Evolutionary conservation across 2,888 invertebrate species (phyloP).

Genomic region (Epinotia nisella): DNA sequence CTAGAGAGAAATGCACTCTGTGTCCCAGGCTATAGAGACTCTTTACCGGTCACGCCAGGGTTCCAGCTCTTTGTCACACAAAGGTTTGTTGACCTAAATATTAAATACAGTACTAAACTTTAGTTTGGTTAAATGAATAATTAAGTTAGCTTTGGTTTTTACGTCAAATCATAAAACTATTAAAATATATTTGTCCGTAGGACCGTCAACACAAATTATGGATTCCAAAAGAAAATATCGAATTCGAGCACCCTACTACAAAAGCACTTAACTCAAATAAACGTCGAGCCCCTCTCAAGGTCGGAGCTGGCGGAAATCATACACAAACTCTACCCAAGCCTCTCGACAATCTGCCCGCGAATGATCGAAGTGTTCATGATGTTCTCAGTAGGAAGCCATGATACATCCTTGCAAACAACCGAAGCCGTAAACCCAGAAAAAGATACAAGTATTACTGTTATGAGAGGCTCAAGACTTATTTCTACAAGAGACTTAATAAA

Average conservation of each 20-base stretch:
- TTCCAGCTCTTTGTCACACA: conserved; percentile 98
- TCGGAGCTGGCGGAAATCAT: conserved; percentile 90
- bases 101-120: too few relatives aligned
- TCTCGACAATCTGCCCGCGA: conserved; percentile 89
- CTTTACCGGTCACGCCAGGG: conserved; percentile 90
- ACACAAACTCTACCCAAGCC: conserved; percentile 87
- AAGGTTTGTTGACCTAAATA: conserved; percentile 76
- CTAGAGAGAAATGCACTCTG: conserved; percentile 92
- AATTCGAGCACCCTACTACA: conserved; percentile 89
- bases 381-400: conserved; percentile 89
- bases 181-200: conserved; percentile 70
- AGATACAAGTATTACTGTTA: conserved; percentile 59
- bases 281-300: conserved; percentile 90
- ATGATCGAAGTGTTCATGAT: conserved; percentile 93
- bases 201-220: conserved; percentile 84
- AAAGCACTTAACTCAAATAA: conserved; percentile 92
- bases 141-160: not conserved
- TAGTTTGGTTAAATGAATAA: not conserved
- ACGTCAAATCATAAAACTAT: not conserved
- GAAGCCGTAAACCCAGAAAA: conserved; percentile 55
- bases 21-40: conserved; percentile 95
- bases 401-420: conserved; percentile 75
- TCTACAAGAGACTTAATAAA: conserved; percentile 96
- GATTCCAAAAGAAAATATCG: conserved; percentile 86
- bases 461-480: conserved; percentile 86